Evolutionary conservation across 2,888 invertebrate species (phyloP), one percentile per base, ranked within the genome.

Genomic region (Mamestra brassicae): DNA sequence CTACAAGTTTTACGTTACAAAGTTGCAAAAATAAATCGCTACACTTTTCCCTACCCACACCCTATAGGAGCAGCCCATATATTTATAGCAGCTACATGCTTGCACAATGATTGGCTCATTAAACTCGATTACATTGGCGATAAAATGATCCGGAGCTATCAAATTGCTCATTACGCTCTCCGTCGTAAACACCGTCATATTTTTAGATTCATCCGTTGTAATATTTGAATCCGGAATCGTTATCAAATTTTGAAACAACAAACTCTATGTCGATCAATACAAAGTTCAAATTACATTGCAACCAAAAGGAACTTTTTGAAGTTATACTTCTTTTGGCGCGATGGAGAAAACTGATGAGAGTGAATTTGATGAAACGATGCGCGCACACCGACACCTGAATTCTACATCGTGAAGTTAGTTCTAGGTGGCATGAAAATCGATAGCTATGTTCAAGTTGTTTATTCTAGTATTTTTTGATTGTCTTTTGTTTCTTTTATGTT

Each of bases 141-240:
- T 87, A 85, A 87, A 87, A 74, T 81, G 78, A 85, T 86, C 71
- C 78, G 34, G 64, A 60, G 74, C 74, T 75, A 81, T 85, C 86
- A 76, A 80, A 78, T 88, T 61, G 76, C 76, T 57, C 78, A 85
- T 82, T 88, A 71, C 78, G 50, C 65, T 63, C 58, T 60, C 62
- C n/a, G 61, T 80, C 75, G 76, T 86, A 88, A 86, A 88, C 78
- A 88, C 70, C 63, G 75, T 66, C 77, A 78, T 79, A 88, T 81
- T 88, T 86, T 88, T 86, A 78, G 76, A 81, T 72, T 42, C 57
- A 42, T 50, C 52, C 72, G 62, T 68, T 67, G 55, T 63, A n/a
- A 60, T 38, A 60, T 60, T 60, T 60, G 17, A 60, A 60, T 60
- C 4, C n/a, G 60, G 60, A 38, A 60, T 38, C 10, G 36, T 0